Evolutionary conservation across 2,113 vertebrate species (phyloP).

Genomic region (Scortum barcoo): DNA sequence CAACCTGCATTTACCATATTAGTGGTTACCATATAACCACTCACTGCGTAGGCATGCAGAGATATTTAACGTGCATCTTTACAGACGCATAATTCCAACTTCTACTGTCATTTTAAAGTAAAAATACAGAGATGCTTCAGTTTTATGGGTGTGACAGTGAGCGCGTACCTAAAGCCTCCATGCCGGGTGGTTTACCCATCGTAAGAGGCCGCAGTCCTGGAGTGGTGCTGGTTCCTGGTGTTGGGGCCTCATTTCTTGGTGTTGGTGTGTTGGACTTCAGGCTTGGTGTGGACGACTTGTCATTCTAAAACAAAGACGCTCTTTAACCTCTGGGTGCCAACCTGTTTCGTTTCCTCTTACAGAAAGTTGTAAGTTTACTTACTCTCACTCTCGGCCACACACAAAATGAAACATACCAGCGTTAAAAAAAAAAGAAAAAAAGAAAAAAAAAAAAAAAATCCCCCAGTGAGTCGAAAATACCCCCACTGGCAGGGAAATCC

Average conservation of each 20-base stretch:
- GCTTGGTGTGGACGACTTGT: conserved; percentile 95
- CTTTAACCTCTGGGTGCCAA: conserved; percentile 23
- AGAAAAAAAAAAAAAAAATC: conserved; percentile 30
- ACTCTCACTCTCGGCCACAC: not conserved
- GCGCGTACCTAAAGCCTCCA: conserved; percentile 88
- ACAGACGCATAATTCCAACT: not conserved
- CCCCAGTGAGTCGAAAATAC: conserved; percentile 44
- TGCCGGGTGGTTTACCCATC: conserved; percentile 90
- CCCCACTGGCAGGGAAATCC: conserved; percentile 64
- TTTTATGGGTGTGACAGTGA: not conserved
- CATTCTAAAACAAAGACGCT: conserved; percentile 86
- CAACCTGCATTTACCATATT: too few species aligned
- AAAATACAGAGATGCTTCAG: not conserved
- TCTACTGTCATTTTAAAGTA: too few species aligned
- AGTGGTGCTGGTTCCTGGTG: conserved; percentile 94
- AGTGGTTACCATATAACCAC: too few species aligned
- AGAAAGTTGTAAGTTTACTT: conserved; percentile 30
- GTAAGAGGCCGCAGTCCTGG: conserved; percentile 90
- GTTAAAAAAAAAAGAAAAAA: too few species aligned
- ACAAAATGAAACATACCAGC: conserved; percentile 9
- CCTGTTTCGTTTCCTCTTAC: conserved; percentile 18
- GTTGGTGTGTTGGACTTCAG: conserved; percentile 97
- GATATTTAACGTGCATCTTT: not conserved
- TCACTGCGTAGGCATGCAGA: too few species aligned
- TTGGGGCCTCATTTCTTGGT: conserved; percentile 92